Evolutionary conservation across 2,797 vertebrate species (phyloP).

Genomic region (Neoniphon sammara): DNA sequence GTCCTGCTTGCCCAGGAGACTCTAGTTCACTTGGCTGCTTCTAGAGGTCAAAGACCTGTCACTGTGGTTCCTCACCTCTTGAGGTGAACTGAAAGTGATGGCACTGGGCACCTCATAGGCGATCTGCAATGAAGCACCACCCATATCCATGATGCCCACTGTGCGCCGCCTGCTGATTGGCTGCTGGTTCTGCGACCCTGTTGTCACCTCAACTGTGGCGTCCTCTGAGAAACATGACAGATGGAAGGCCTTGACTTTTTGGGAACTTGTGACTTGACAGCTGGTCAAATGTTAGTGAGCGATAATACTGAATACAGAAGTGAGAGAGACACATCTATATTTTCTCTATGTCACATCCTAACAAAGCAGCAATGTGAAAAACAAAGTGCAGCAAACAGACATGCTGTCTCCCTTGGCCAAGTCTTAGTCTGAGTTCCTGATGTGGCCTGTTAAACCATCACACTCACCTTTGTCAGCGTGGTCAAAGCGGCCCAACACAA

Average conservation of each 20-base stretch:
- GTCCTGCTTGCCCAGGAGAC: no score
- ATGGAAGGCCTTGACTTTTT: fast-evolving
- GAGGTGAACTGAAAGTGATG: conserved; percentile 94
- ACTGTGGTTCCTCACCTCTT: conserved; percentile 81
- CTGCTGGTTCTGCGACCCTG: conserved; percentile 78
- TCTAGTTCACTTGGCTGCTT: no score
- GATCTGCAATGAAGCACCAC: conserved; percentile 98
- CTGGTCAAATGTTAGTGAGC: background rate
- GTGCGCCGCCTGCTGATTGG: conserved; percentile 87
- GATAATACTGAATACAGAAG: no score
- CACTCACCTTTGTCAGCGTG: conserved; percentile 91
- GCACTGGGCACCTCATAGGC: conserved; percentile 96
- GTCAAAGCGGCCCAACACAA: conserved; percentile 94
- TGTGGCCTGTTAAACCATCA: background rate
- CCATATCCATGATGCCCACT: conserved; percentile 97
- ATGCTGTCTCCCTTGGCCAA: no score
- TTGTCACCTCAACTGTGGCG: conserved; percentile 88
- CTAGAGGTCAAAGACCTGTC: background rate
- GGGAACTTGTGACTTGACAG: no score
- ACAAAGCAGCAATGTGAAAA: background rate
- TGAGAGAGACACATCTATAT: no score
- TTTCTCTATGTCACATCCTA: no score
- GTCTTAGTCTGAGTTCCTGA: no score
- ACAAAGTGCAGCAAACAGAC: no score
- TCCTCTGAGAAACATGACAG: conserved; percentile 76